Percentiles rank a stretch among this genome's conserved stretches.
These are phyloP conservation scores for Alces alces DNA, from an alignment of 2,113 vertebrate genomes.

Conservation along the genomic window DNA sequence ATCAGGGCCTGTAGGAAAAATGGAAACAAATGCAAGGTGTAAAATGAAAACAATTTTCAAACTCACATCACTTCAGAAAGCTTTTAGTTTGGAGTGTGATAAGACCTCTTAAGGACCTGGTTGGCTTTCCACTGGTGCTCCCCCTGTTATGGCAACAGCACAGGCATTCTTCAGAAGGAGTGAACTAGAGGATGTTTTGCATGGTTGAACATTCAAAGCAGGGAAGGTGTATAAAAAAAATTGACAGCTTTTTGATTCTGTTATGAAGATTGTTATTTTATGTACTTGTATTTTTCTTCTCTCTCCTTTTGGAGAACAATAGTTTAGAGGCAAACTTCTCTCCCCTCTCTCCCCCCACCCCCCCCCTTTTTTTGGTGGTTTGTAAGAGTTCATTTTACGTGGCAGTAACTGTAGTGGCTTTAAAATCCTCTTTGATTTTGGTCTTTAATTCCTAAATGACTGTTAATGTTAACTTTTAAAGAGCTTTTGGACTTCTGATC, in stretches of 20 bases:
- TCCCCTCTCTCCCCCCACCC: too few relatives aligned
- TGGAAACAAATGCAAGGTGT: not conserved
- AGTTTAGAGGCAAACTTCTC: not conserved
- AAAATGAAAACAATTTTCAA: not conserved
- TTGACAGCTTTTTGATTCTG: not conserved
- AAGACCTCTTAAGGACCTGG: not conserved
- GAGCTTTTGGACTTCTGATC: not conserved
- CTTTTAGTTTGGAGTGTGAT: not conserved
- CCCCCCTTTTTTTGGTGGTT: not conserved
- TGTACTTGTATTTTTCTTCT: not conserved
- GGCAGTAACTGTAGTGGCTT: not conserved
- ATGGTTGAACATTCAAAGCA: not conserved
- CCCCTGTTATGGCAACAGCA: not conserved
- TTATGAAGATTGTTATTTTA: slow-evolving; percentile 6
- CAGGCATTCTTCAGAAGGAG: not conserved
- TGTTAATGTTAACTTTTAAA: not conserved
- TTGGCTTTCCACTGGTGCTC: not conserved
- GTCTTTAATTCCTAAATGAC: not conserved
- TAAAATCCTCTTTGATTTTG: not conserved
- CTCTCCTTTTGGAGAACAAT: not conserved
- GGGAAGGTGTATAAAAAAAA: not conserved
- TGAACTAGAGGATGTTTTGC: not conserved
- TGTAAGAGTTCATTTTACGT: not conserved
- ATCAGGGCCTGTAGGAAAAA: not conserved
- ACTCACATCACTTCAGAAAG: not conserved